Conservation (phyloP, 2,888 invertebrate genomes). For the Lasioglossum malachurum region DNA sequence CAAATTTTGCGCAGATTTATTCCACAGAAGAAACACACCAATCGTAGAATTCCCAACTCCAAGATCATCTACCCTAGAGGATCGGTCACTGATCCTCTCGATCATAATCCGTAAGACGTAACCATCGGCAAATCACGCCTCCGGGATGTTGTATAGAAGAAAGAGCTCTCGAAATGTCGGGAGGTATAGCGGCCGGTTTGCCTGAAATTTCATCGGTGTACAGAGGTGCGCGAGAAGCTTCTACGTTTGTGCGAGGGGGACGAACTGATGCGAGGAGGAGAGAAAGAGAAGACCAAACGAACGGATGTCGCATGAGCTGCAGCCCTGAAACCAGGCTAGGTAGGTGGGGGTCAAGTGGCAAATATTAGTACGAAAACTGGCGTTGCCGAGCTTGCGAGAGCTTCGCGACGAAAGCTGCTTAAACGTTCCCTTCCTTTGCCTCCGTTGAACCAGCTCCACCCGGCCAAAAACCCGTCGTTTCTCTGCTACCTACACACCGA, state of each 20-base stretch:
- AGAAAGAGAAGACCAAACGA: slow-evolving; percentile 54
- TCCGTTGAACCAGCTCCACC: slow-evolving; percentile 61
- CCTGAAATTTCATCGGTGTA: slow-evolving; percentile 49
- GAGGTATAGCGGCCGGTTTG: slow-evolving; percentile 7
- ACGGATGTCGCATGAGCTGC: slow-evolving; percentile 53
- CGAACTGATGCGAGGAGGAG: background rate
- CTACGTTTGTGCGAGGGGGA: slow-evolving; percentile 30
- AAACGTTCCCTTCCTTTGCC: slow-evolving; percentile 74
- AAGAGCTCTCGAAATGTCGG: slow-evolving; percentile 21
- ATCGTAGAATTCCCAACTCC: background rate
- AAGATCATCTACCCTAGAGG: background rate
- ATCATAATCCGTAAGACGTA: background rate
- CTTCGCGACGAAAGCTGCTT: slow-evolving; percentile 84
- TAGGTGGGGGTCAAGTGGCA: slow-evolving; percentile 82
- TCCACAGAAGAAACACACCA: background rate
- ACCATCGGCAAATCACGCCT: background rate
- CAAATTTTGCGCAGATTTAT: background rate
- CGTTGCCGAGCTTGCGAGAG: slow-evolving; percentile 77
- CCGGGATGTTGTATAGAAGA: slow-evolving; percentile 13
- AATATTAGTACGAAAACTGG: slow-evolving; percentile 84
- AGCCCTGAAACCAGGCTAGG: slow-evolving; percentile 58
- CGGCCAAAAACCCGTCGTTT: slow-evolving; percentile 58
- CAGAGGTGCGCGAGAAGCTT: slow-evolving; percentile 13
- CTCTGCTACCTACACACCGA: slow-evolving; percentile 52
- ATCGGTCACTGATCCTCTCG: background rate